Evolutionary conservation across 2,888 invertebrate genomes (phyloP).

Genomic region (Drosophila longiperda): DNA sequence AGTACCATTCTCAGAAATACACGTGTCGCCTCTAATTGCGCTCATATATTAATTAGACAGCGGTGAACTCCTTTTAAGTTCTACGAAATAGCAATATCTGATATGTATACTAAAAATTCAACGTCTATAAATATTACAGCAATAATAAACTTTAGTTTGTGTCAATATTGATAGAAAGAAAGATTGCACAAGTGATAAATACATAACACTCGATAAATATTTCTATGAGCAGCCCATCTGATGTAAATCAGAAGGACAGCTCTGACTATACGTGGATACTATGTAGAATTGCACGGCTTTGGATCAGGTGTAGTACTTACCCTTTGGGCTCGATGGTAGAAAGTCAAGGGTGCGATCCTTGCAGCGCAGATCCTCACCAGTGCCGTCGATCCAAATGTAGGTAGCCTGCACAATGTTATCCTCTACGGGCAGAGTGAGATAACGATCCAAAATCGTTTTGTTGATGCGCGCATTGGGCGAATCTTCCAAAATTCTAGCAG

Average conservation of each 20-base stretch:
- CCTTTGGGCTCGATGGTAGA: slow-evolving; percentile 91
- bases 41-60: slow-evolving; percentile 6
- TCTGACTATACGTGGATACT: neutral
- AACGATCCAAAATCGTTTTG: slow-evolving; percentile 90
- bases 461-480: slow-evolving; percentile 94
- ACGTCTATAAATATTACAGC: slow-evolving; percentile 1
- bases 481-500: slow-evolving; percentile 86
- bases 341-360: slow-evolving; percentile 95
- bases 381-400: slow-evolving; percentile 98
- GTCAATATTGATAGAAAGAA: neutral
- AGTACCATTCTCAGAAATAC: slow-evolving; percentile 13
- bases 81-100: slow-evolving; percentile 53
- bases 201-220: neutral
- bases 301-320: slow-evolving; percentile 85
- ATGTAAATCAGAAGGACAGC: slow-evolving; percentile 13
- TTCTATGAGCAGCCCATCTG: neutral
- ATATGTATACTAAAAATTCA: slow-evolving; percentile 25
- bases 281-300: neutral
- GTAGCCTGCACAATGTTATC: slow-evolving; percentile 92
- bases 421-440: slow-evolving; percentile 91
- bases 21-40: slow-evolving; percentile 18
- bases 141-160: neutral
- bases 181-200: neutral
- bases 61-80: slow-evolving; percentile 52
- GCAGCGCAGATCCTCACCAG: slow-evolving; percentile 93